These are phyloP conservation scores for Potamilus streckersoni DNA, from an alignment of 1,140 invertebrate species.

Conservation along the genomic window DNA sequence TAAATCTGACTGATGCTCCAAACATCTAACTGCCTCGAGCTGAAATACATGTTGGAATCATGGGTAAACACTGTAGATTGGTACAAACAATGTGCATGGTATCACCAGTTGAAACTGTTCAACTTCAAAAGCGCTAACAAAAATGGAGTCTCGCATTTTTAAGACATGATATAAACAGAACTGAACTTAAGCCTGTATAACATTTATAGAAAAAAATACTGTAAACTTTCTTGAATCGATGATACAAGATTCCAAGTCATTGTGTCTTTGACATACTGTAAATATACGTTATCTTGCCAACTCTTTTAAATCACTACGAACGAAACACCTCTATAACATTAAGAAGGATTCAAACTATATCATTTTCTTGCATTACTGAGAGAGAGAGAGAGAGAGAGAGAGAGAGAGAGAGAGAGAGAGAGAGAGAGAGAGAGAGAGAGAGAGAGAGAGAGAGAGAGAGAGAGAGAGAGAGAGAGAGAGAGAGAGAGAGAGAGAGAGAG, in stretches of 20 bases:
- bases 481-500: too few species aligned
- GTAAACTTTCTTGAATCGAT: not conserved
- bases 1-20: slow-evolving; percentile 34
- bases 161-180: too few species aligned
- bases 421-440: too few species aligned
- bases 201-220: not conserved
- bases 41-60: slow-evolving; percentile 10
- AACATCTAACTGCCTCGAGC: slow-evolving; percentile 47
- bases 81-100: not conserved
- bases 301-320: slow-evolving; percentile 49
- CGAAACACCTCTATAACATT: slow-evolving; percentile 47
- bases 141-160: too few species aligned
- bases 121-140: not conserved
- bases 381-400: too few species aligned
- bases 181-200: too few species aligned
- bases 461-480: too few species aligned
- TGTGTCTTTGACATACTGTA: slow-evolving; percentile 41
- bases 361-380: not conserved
- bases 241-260: not conserved
- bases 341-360: slow-evolving; percentile 6
- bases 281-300: slow-evolving; percentile 42
- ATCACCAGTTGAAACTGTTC: not conserved
- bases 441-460: too few species aligned
- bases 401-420: too few species aligned
- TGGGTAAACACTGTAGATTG: not conserved